Percentiles rank a stretch among this genome's conserved stretches.
These are phyloP conservation scores for Limnephilus lunatus DNA, from an alignment of 2,888 invertebrate species.

Conservation along the genomic window DNA sequence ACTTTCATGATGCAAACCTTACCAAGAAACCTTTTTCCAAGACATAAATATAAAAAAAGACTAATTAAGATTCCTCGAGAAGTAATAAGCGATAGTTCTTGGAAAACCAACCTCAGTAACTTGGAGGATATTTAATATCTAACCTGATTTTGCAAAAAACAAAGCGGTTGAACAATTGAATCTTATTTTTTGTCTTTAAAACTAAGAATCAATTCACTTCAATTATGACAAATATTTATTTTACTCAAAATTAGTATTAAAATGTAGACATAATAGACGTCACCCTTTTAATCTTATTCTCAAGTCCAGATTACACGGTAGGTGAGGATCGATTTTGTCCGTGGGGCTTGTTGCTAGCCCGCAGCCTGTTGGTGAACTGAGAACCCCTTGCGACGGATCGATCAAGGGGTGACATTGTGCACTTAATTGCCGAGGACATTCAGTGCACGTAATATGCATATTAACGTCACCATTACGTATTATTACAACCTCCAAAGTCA, in stretches of 20 bases:
- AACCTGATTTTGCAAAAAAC: too few species aligned
- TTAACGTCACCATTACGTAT: neutral
- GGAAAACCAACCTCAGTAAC: too few species aligned
- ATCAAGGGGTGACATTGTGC: slow-evolving; percentile 4
- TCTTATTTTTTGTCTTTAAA: too few species aligned
- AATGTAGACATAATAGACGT: neutral
- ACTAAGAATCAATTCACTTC: too few species aligned
- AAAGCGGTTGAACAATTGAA: too few species aligned
- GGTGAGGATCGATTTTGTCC: neutral
- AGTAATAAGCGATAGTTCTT: too few species aligned
- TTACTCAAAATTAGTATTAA: neutral
- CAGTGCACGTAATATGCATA: neutral
- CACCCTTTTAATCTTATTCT: neutral
- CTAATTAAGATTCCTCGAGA: too few species aligned
- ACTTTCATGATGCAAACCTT: too few species aligned
- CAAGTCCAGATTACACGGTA: neutral
- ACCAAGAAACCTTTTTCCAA: too few species aligned
- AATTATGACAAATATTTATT: neutral
- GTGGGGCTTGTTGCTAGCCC: neutral
- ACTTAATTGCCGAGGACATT: neutral
- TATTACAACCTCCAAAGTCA: neutral
- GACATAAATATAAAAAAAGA: too few species aligned
- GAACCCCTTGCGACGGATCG: neutral
- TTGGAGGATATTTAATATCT: too few species aligned
- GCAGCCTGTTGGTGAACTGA: neutral